These are phyloP conservation scores for Ophion costatus DNA, from an alignment of 2,888 invertebrate genomes.

Conservation along the genomic window DNA sequence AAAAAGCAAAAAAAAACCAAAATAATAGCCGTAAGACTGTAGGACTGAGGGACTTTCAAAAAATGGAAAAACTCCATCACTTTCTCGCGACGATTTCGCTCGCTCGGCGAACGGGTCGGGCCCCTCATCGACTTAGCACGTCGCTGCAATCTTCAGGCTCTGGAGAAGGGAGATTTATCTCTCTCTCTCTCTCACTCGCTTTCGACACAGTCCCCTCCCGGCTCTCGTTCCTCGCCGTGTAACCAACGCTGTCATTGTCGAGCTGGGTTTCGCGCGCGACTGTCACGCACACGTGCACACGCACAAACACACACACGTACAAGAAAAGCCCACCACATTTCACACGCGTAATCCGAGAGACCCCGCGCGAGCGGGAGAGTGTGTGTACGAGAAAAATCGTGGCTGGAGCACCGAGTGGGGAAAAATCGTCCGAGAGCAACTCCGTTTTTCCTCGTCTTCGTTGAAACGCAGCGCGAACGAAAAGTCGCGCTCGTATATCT, in stretches of 20 bases:
- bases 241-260: constrained; percentile 63
- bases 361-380: not conserved
- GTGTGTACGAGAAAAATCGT: not conserved
- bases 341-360: too few species aligned
- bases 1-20: not conserved
- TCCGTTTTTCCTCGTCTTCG: constrained; percentile 34
- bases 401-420: not conserved
- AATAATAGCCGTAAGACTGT: too few species aligned
- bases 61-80: not conserved
- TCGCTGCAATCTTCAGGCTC: constrained; percentile 52
- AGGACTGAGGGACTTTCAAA: too few species aligned
- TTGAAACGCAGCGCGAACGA: constrained; percentile 43
- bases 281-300: constrained; percentile 21
- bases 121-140: constrained; percentile 41
- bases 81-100: not conserved
- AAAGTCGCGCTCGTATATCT: constrained; percentile 35
- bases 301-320: not conserved
- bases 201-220: constrained; percentile 10
- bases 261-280: constrained; percentile 62
- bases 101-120: constrained; percentile 2
- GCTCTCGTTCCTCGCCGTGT: constrained; percentile 28
- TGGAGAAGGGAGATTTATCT: constrained; percentile 22
- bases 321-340: too few species aligned
- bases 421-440: constrained; percentile 22
- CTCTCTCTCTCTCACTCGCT: constrained; percentile 32